These are phyloP conservation scores for Caenorhabditis zanzibari DNA, from an alignment of 2,888 invertebrate species.

Conservation along the genomic window DNA sequence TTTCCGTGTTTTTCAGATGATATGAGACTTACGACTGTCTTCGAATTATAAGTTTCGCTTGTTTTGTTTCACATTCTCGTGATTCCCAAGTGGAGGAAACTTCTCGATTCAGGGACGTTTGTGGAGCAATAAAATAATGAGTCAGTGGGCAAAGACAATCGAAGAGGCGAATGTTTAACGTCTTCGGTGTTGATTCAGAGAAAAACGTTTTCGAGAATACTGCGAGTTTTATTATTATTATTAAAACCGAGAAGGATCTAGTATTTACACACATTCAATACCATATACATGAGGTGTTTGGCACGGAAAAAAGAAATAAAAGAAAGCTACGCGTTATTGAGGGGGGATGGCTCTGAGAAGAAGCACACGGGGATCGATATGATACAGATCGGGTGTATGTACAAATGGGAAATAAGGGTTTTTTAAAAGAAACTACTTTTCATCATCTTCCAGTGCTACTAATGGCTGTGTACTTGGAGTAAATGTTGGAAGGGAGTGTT, in stretches of 20 bases:
- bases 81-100: conserved; percentile 1
- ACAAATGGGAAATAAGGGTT: neutral
- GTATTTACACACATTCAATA: conserved; percentile 62
- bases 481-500: conserved; percentile 38
- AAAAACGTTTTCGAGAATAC: conserved; percentile 28
- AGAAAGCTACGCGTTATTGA: conserved; percentile 28
- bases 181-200: conserved; percentile 46
- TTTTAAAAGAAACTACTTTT: conserved; percentile 14
- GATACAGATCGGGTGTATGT: conserved; percentile 34
- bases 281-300: conserved; percentile 58
- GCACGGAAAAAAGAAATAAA: neutral
- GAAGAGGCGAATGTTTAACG: conserved; percentile 26
- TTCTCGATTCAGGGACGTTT: conserved; percentile 30
- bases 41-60: conserved; percentile 32
- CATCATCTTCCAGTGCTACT: conserved; percentile 43
- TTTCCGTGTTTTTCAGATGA: conserved; percentile 27
- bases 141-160: conserved; percentile 52
- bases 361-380: conserved; percentile 15
- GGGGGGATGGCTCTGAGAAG: conserved; percentile 35
- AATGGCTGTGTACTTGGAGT: conserved; percentile 54
- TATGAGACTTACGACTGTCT: conserved; percentile 22
- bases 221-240: conserved; percentile 58
- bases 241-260: conserved; percentile 45
- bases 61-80: conserved; percentile 43
- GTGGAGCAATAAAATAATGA: conserved; percentile 54